These are phyloP conservation scores for Neoarius graeffei DNA, from an alignment of 2,113 vertebrate species.

Conservation along the genomic window DNA sequence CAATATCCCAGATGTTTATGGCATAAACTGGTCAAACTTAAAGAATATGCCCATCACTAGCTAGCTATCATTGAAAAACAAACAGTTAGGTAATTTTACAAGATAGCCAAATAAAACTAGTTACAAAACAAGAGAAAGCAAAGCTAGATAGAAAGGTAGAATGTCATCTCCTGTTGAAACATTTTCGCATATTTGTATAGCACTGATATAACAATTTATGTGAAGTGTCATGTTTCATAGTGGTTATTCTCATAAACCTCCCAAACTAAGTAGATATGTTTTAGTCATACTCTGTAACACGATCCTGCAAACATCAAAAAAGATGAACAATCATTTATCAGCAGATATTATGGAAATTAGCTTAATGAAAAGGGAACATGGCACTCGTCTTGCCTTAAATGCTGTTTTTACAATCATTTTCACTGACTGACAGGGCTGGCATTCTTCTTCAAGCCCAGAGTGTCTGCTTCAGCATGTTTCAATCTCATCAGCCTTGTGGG, in stretches of 20 bases:
- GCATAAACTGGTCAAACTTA: neutral
- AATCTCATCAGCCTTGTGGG: neutral
- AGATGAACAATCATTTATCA: slow-evolving; percentile 32
- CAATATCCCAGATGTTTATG: neutral
- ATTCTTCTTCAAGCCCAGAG: neutral
- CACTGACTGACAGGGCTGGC: neutral
- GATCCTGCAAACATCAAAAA: slow-evolving; percentile 48
- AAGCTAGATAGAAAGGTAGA: neutral
- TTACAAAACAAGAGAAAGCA: neutral
- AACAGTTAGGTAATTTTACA: neutral
- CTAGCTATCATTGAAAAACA: neutral
- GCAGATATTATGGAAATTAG: slow-evolving; percentile 60
- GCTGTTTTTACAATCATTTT: neutral
- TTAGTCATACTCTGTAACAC: slow-evolving; percentile 17
- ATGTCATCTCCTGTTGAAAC: neutral
- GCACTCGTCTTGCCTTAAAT: slow-evolving; percentile 31
- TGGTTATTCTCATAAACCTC: neutral
- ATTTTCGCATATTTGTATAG: neutral
- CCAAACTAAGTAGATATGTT: neutral
- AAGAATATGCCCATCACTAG: neutral
- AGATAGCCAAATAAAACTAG: neutral
- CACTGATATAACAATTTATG: neutral
- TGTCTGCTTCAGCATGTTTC: neutral
- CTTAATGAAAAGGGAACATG: slow-evolving; percentile 40
- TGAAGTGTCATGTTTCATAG: neutral